Evolutionary conservation across 2,797 vertebrate species (phyloP), one percentile per base, ranked within the genome.

Genomic region (Streptopelia turtur): DNA sequence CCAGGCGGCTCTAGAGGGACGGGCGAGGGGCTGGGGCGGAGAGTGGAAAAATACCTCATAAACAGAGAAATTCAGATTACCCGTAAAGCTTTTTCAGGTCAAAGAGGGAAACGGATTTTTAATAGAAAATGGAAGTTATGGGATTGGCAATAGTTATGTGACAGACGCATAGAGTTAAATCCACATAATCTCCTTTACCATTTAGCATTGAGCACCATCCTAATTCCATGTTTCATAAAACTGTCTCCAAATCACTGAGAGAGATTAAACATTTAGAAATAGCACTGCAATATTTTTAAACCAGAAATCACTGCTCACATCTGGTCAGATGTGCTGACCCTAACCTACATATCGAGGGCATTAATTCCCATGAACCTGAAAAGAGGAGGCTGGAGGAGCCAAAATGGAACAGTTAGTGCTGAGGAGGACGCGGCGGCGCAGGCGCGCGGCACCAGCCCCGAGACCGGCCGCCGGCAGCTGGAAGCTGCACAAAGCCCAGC

Each of bases 121-220:
- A 97, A 98, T 97, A 98, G 98, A 97, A 98, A 98, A 98, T 98
- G 97, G 98, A 98, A 98, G 98, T 98, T 98, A 98, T 97, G 95
- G 98, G 98, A 98, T 99, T 98, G 98, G 97, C 98, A 97, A 96
- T 98, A 98, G 98, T 98, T 98, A 98, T 97, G 98, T 98, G 98
- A 98, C 98, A 98, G 98, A 98, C 97, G 95, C 98, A 97, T 97
- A 97, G 98, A 98, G 98, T 98, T 99, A 99, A 99, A 98, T 98
- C 98, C 98, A 97, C 96, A 98, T 99, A 99, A 99, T 99, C 99
- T 99, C 97, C 98, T 98, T 98, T 98, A 97, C 98, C 97, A 98
- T 98, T 99, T 98, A 99, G 98, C 98, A 98, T 95, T 97, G 97
- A 97, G 97, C 98, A 98, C 97, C 97, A 97, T 97, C 97, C 98